These are phyloP conservation scores for Caenorhabditis sinica DNA, from an alignment of 2,888 invertebrate genomes.

Conservation along the genomic window DNA sequence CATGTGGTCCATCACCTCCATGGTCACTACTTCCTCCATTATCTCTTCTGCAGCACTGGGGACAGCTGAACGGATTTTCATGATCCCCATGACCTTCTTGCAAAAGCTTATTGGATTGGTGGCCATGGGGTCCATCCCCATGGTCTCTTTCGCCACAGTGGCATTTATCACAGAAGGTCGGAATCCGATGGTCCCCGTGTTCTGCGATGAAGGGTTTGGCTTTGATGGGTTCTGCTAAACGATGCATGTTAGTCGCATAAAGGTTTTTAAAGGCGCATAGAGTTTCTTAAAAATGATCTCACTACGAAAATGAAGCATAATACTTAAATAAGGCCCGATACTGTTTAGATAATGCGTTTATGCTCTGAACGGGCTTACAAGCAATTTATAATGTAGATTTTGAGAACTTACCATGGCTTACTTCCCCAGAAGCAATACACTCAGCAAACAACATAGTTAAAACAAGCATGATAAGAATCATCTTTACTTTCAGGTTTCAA, in stretches of 20 bases:
- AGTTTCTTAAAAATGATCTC: no score
- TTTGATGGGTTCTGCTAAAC: no score
- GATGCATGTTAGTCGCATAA: no score
- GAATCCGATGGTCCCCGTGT: neutral
- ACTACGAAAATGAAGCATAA: no score
- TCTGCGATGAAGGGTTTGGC: no score
- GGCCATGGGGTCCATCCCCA: neutral
- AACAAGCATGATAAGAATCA: neutral
- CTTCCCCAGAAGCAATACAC: neutral
- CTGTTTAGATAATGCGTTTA: no score
- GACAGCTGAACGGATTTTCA: neutral
- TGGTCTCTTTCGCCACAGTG: neutral
- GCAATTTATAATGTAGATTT: no score
- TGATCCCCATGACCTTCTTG: neutral
- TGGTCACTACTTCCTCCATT: neutral
- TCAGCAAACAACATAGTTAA: neutral
- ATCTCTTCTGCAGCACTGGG: neutral
- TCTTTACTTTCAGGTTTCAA: neutral
- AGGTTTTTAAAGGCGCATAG: no score
- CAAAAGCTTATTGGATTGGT: neutral
- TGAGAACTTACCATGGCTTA: neutral
- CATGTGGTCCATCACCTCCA: neutral
- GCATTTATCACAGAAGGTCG: neutral
- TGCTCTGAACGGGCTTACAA: no score
- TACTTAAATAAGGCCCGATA: no score